Evolutionary conservation across 2,113 vertebrate species (phyloP).

Genomic region (Oryzias woworae): DNA sequence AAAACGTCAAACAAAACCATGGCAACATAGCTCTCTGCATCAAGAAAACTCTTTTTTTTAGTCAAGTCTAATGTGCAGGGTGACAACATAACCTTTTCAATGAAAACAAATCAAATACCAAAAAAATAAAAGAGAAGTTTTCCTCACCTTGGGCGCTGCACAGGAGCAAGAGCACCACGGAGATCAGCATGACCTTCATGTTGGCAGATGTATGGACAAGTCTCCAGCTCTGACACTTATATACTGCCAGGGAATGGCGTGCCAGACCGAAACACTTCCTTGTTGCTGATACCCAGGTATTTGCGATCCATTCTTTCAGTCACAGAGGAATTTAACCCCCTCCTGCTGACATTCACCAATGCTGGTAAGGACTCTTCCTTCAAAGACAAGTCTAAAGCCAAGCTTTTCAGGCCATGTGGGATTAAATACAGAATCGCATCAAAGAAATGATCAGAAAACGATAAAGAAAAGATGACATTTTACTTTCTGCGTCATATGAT

Average conservation of each 20-base stretch:
- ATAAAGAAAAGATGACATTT: too few species aligned
- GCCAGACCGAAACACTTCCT: slow-evolving; percentile 32
- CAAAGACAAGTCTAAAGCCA: neutral
- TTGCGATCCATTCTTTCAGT: neutral
- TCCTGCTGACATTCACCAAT: neutral
- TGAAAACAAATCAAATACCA: neutral
- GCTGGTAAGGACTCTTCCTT: neutral
- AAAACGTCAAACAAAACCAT: neutral
- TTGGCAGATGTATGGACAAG: slow-evolving; percentile 35
- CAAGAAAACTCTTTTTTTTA: neutral
- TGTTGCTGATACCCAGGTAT: slow-evolving; percentile 7
- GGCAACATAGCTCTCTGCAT: neutral
- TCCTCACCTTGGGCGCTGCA: slow-evolving; percentile 62
- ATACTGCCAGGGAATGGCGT: slow-evolving; percentile 12
- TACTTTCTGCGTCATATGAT: too few species aligned
- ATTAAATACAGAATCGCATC: neutral
- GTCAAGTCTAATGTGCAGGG: neutral
- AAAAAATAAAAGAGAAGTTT: neutral
- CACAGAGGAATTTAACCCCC: neutral
- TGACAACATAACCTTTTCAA: neutral
- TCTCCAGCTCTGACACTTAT: slow-evolving; percentile 8
- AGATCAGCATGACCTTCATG: slow-evolving; percentile 68
- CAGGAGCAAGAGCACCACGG: slow-evolving; percentile 53
- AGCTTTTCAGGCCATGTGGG: neutral
- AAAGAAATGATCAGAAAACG: too few species aligned